Evolutionary conservation across 2,797 vertebrate genomes (phyloP).

Genomic region (Cottoperca gobio): DNA sequence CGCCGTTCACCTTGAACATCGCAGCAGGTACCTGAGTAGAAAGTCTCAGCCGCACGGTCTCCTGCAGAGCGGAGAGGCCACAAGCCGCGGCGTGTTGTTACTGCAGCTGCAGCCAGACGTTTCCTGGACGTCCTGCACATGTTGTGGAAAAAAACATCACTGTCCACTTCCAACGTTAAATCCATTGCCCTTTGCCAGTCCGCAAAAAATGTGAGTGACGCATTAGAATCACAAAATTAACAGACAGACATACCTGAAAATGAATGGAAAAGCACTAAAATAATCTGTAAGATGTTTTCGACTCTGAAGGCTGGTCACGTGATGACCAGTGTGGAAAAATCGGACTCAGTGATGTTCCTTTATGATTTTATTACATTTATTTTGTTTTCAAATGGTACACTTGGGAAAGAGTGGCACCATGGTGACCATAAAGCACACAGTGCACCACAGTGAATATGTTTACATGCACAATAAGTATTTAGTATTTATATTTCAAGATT

Average conservation of each 20-base stretch:
- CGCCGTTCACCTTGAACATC: background rate
- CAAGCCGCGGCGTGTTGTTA: conserved; percentile 37
- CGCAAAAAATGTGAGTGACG: conserved; percentile 66
- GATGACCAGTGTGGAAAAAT: conserved; percentile 41
- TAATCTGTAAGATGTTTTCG: conserved; percentile 56
- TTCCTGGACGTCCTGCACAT: conserved; percentile 74
- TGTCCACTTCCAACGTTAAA: conserved; percentile 54
- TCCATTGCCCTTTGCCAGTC: conserved; percentile 65
- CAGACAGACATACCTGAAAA: conserved; percentile 58
- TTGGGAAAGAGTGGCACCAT: conserved; percentile 11
- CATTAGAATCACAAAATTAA: conserved; percentile 62
- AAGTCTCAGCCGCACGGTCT: conserved; percentile 34
- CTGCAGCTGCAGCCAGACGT: conserved; percentile 64
- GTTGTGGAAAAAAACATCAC: conserved; percentile 67
- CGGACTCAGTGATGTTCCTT: conserved; percentile 2
- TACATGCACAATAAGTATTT: conserved; percentile 1
- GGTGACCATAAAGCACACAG: background rate
- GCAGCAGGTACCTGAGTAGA: conserved; percentile 33
- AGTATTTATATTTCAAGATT: too few species aligned
- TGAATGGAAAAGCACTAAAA: conserved; percentile 68
- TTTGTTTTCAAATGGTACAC: conserved; percentile 29
- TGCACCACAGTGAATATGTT: background rate
- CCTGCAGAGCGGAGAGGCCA: conserved; percentile 34
- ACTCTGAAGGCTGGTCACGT: conserved; percentile 29
- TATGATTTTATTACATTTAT: conserved; percentile 26